These are phyloP conservation scores for Bombylius discolor DNA, from an alignment of 2,888 invertebrate species.

Conservation along the genomic window DNA sequence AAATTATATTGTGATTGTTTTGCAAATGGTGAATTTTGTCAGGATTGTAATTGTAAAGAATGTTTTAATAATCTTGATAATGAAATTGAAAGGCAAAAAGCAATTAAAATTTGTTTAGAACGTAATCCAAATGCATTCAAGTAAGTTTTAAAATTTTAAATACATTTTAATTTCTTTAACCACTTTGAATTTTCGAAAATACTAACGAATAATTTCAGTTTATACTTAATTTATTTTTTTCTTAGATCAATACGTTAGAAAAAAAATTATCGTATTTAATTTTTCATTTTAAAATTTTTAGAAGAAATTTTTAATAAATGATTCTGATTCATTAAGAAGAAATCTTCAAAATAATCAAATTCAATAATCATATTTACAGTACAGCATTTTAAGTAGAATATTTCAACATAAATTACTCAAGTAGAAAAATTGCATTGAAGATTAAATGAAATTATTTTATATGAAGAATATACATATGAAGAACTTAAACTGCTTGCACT, in stretches of 20 bases:
- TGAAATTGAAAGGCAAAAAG: conserved; percentile 86
- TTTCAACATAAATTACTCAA: no score
- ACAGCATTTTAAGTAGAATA: no score
- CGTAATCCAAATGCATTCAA: conserved; percentile 93
- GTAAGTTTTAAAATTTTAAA: conserved; percentile 30
- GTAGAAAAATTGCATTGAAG: no score
- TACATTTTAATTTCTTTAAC: background rate
- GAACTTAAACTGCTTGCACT: no score
- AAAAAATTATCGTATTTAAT: background rate
- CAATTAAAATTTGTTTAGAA: conserved; percentile 88
- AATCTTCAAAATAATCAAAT: no score
- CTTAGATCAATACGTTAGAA: no score
- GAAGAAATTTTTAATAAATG: no score
- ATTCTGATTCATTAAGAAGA: no score
- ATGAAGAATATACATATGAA: no score
- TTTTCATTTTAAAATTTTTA: background rate
- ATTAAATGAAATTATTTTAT: no score
- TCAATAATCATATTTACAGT: no score
- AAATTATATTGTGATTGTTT: conserved; percentile 99
- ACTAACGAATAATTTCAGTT: background rate
- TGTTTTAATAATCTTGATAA: conserved; percentile 93
- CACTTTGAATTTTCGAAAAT: no score
- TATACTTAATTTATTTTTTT: background rate
- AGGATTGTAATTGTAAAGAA: conserved; percentile 93
- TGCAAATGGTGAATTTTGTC: conserved; percentile 98